Conservation (phyloP, 2,888 invertebrate genomes). For the Gortyna flavago region DNA sequence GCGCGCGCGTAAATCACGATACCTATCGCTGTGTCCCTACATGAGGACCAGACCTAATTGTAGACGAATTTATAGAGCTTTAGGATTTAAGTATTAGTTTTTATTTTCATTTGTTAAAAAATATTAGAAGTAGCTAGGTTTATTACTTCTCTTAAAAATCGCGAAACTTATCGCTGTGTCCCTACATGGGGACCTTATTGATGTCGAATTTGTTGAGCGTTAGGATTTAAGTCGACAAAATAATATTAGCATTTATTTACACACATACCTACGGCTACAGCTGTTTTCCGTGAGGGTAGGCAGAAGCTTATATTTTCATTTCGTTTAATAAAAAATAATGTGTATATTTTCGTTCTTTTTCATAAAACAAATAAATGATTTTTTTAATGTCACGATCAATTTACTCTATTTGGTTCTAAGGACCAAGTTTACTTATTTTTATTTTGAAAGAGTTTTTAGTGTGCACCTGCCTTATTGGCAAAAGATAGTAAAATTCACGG, state of each 20-base stretch:
- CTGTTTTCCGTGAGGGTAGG: too few species aligned
- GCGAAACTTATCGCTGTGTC: too few species aligned
- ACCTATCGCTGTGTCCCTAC: slow-evolving; percentile 80
- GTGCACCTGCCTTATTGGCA: background rate
- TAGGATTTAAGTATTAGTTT: slow-evolving; percentile 17
- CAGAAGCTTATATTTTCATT: background rate
- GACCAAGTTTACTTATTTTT: background rate
- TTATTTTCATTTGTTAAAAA: slow-evolving; percentile 10
- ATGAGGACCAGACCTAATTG: slow-evolving; percentile 84
- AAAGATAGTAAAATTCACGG: slow-evolving; percentile 9
- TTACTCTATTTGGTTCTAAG: background rate
- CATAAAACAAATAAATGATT: too few species aligned
- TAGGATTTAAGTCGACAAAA: too few species aligned
- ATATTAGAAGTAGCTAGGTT: background rate
- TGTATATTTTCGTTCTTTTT: background rate
- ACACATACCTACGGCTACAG: background rate
- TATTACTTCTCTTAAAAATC: background rate
- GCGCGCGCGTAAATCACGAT: slow-evolving; percentile 83
- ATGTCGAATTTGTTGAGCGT: too few species aligned
- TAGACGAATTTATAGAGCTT: slow-evolving; percentile 72
- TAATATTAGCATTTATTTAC: background rate
- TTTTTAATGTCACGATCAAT: background rate
- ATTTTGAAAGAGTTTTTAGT: background rate
- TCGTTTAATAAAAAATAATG: background rate
- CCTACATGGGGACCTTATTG: background rate